Evolutionary conservation across 53 echinoderm and acorn worm genomes (phyloP), one percentile per base, ranked within the genome.

Genomic region (Echinometra lucunter): DNA sequence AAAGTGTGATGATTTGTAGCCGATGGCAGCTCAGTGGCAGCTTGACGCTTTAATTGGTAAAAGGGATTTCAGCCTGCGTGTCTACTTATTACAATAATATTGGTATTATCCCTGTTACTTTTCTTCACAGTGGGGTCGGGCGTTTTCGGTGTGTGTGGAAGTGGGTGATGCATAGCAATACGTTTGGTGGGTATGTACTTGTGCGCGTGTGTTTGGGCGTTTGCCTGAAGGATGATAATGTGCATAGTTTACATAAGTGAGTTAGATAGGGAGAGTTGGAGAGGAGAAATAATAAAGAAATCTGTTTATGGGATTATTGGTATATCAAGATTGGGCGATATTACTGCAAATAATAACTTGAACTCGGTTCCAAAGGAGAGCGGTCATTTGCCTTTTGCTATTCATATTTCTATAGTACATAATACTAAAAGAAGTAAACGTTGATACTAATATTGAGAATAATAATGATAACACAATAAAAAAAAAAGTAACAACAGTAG

Each of bases 1-100:
- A 78, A 78, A 42, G 78, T 42, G 78, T 38, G 19, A 40, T 42
- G 38, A 78, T 78, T 78, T 78, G 42, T 78, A 78, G 21, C 78
- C 42, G 5, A 78, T 78, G 38, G 38, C 38, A 78, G 5, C 42
- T 42, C 2, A 21, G 78, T 78, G 40, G 78, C 78, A 78, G 38
- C 16, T 78, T 78, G 78, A 78, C 23, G 78, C 4, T 38, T 42
- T 78, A 78, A 78, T 78, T 38, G 78, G 78, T 40, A 78, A 42
- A 78, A 78, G 40, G 78, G 78, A 78, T 78, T 78, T 78, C 5
- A 35, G 78, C 78, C 42, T 21, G 19, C 42, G 19, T 40, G 35
- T 42, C 42, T 78, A 40, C 42, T 78, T 42, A 78, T 42, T 42
- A 78, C 42, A 44, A 38, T 13, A 72, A 78, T 38, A 78, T 78